Conservation (phyloP, 2,113 vertebrate genomes). For the Leucopsar rothschildi region DNA sequence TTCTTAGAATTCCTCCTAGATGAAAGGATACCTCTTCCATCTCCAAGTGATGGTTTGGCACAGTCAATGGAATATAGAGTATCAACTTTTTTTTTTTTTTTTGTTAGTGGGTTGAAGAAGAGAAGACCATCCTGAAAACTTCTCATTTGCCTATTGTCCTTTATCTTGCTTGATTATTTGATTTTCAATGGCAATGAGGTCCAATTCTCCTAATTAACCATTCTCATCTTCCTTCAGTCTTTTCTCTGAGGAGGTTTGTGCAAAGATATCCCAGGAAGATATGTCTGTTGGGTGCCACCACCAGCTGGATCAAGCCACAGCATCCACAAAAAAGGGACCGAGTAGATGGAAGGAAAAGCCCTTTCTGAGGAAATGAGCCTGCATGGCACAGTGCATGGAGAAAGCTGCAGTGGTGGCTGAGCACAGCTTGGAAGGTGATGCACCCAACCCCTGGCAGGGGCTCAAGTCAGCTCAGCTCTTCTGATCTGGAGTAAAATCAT, state of each 20-base stretch:
- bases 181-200: background rate
- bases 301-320: background rate
- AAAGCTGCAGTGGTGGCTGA: background rate
- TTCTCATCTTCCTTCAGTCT: background rate
- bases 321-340: background rate
- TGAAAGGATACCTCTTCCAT: background rate
- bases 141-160: background rate
- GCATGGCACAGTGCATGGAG: background rate
- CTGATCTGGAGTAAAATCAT: background rate
- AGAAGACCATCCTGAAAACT: background rate
- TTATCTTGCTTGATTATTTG: background rate
- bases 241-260: background rate
- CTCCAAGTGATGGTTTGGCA: background rate
- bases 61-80: background rate
- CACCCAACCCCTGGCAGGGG: background rate
- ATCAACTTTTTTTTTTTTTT: background rate
- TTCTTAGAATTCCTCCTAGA: background rate
- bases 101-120: background rate
- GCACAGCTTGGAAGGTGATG: background rate
- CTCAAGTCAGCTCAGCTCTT: background rate
- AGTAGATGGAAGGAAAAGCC: background rate
- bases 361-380: background rate
- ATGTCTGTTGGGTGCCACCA: fast-evolving
- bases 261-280: background rate
- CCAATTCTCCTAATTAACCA: background rate